These are phyloP conservation scores for Ephestia elutella DNA, from an alignment of 1,140 invertebrate genomes.

Conservation along the genomic window DNA sequence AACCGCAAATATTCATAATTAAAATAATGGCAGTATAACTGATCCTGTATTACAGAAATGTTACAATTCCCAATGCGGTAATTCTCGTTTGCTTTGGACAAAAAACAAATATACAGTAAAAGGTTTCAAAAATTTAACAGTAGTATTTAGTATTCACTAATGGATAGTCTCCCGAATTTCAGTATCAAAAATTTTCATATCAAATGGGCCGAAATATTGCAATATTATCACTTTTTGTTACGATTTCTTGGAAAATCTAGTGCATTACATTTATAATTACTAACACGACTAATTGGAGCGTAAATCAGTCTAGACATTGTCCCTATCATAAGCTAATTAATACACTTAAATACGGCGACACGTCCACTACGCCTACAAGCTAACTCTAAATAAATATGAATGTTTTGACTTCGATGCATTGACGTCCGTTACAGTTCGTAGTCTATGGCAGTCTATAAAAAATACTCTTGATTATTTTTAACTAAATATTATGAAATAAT, in stretches of 20 bases:
- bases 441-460: neutral
- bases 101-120: conserved; percentile 27
- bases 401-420: conserved; percentile 34
- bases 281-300: conserved; percentile 57
- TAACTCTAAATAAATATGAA: conserved; percentile 48
- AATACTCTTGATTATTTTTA: neutral
- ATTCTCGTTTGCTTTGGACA: neutral
- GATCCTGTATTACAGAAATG: neutral
- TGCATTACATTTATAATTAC: conserved; percentile 38
- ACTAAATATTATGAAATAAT: no score
- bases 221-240: conserved; percentile 43
- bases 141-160: conserved; percentile 23
- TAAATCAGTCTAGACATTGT: conserved; percentile 67
- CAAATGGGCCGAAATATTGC: conserved; percentile 43
- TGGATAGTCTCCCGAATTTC: conserved; percentile 39
- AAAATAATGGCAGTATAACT: neutral
- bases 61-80: neutral
- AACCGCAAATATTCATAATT: no score
- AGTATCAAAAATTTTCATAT: conserved; percentile 47
- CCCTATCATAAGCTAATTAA: conserved; percentile 56
- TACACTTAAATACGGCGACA: conserved; percentile 46
- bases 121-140: conserved; percentile 40
- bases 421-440: conserved; percentile 12
- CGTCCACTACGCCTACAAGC: conserved; percentile 49
- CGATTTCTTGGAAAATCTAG: conserved; percentile 53